Base-by-base conservation (phyloP, 2,888 invertebrate species). In the Lepidonotus clava region DNA sequence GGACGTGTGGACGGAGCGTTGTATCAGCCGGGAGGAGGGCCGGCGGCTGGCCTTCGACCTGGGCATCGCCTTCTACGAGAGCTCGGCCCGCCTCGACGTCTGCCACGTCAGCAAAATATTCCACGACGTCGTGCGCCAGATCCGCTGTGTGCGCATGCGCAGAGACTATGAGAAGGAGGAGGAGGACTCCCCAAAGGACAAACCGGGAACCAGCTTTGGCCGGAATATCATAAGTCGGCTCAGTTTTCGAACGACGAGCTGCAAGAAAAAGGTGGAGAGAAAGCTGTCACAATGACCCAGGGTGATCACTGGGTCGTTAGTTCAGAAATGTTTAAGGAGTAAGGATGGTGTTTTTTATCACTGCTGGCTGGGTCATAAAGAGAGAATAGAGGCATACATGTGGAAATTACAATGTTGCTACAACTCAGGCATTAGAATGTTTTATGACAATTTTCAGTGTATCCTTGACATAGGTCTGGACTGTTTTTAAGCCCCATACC, bases 41-140 rank as follows among this genome's bases (percentile, higher is more conserved):
- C 46, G 71, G 0, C 34, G 66, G 28, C 28, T 86, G 46, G 86
- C 86, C 67, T 86, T 86, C 34, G 86, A 86, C 32, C 83, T 86
- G 14, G 86, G 86, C 41, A 83, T 86, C 24, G 40, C 86, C 5
- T 86, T 86, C 84, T 86, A 84, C 71, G 86, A 86, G 53, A 84
- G 83, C n/a, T 86, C 86, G 5, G 18, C 86, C 4, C 28, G 67
- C 34, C 66, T 86, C 8, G 53, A 40, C 6, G 38, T 36, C 32
- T n/a, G 61, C 21, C 84, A 86, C 46, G 86, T 86, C 40, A 86
- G 61, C 24, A 84, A 83, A 21, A 71, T 84, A 18, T 86, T 86
- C 84, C 86, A 86, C 32, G 86, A 86, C 40, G 32, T 86, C 6
- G 86, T 86, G 4, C 66, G 86, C 0, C 86, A 86, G 71, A 86